Percentiles rank a stretch among this genome's conserved stretches.
Evolutionary conservation across 2,888 invertebrate species (phyloP).

Genomic region (Pyrrhia umbra): DNA sequence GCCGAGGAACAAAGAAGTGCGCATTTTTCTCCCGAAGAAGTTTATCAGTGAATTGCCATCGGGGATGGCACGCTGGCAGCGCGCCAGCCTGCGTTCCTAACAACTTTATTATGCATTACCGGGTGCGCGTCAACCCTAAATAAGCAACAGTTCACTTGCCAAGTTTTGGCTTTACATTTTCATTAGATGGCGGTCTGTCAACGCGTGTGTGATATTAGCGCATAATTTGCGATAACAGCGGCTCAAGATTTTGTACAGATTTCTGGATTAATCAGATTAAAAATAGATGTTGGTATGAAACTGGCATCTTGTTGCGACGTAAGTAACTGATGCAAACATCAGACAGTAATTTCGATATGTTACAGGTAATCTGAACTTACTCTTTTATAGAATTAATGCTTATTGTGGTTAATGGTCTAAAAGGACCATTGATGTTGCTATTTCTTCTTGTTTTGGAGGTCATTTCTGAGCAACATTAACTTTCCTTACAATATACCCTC

Average conservation of each 20-base stretch:
- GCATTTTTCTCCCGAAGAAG: constrained; percentile 61
- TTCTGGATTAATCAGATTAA: constrained; percentile 18
- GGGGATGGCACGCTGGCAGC: constrained; percentile 71
- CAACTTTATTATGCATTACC: constrained; percentile 88
- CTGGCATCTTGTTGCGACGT: neutral
- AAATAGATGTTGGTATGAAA: constrained; percentile 10
- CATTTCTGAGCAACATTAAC: too few relatives aligned
- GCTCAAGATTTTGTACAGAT: constrained; percentile 7
- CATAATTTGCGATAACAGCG: constrained; percentile 54
- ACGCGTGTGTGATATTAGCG: constrained; percentile 67
- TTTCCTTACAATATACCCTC: too few relatives aligned
- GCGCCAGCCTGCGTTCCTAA: constrained; percentile 78
- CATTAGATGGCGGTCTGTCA: constrained; percentile 80
- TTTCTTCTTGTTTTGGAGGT: too few relatives aligned
- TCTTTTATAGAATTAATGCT: too few relatives aligned
- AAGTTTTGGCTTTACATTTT: constrained; percentile 87
- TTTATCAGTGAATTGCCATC: constrained; percentile 75
- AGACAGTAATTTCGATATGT: too few relatives aligned
- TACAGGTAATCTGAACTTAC: too few relatives aligned
- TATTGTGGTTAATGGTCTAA: too few relatives aligned
- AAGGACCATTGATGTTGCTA: too few relatives aligned
- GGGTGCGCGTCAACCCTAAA: constrained; percentile 81
- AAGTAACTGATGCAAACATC: too few relatives aligned
- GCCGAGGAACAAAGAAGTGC: constrained; percentile 33
- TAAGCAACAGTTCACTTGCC: constrained; percentile 85